These are phyloP conservation scores for pig (Sus scrofa) DNA, from an alignment of 2,113 vertebrate genomes.

Conservation along the genomic window T2T-Sscrofa CM000814.6:65673001-65673500, in stretches of 20 bases:
- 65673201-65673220: neutral
- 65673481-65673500: neutral
- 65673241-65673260: no score
- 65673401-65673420: accelerated
- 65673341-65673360: accelerated
- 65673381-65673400: neutral
- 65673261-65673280: no score
- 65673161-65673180: neutral
- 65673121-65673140: neutral
- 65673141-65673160: neutral
- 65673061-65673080: neutral
- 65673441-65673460: accelerated
- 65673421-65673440: neutral
- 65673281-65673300: no score
- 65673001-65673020: neutral
- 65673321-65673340: neutral
- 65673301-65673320: neutral
- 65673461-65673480: no score
- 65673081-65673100: neutral
- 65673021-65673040: neutral
- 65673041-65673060: neutral
- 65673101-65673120: neutral
- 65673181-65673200: neutral
- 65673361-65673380: neutral
- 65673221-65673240: no score